These are phyloP conservation scores for Vespertilio murinus DNA, from an alignment of 2,797 vertebrate species.

Conservation along the genomic window DNA sequence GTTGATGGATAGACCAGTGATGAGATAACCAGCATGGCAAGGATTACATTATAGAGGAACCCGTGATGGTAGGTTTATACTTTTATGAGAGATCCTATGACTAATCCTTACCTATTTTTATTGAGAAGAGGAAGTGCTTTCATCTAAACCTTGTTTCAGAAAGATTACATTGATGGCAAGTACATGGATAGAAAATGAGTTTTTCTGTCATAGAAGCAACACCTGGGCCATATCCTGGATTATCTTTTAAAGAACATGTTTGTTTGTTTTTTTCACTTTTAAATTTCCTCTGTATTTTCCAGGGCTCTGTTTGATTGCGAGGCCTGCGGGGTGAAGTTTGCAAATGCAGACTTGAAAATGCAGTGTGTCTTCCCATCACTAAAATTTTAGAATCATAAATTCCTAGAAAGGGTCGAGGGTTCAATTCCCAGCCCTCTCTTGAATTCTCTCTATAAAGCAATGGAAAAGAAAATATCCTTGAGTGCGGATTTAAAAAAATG, in stretches of 20 bases:
- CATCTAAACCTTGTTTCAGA: constrained; percentile 1
- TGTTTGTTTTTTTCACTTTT: neutral
- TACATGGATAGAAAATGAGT: neutral
- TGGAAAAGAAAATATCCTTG: no score
- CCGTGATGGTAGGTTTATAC: neutral
- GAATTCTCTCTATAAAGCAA: no score
- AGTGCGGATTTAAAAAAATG: no score
- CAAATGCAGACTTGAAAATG: constrained; percentile 31
- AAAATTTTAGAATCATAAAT: constrained; percentile 19
- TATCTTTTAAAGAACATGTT: neutral
- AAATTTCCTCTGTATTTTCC: constrained; percentile 36
- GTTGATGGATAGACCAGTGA: neutral
- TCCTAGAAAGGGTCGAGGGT: neutral
- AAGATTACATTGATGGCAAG: neutral
- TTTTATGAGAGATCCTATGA: neutral
- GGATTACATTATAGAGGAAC: neutral
- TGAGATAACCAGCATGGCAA: neutral
- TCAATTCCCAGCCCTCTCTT: no score
- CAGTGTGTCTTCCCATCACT: neutral
- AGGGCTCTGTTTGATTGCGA: constrained; percentile 20
- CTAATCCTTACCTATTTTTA: neutral
- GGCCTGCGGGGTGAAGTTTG: neutral
- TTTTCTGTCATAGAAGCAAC: neutral
- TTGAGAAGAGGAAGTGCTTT: constrained; percentile 5
- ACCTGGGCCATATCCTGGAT: neutral